Conservation (phyloP, 1,140 invertebrate species). For the Reticulitermes speratus region DNA sequence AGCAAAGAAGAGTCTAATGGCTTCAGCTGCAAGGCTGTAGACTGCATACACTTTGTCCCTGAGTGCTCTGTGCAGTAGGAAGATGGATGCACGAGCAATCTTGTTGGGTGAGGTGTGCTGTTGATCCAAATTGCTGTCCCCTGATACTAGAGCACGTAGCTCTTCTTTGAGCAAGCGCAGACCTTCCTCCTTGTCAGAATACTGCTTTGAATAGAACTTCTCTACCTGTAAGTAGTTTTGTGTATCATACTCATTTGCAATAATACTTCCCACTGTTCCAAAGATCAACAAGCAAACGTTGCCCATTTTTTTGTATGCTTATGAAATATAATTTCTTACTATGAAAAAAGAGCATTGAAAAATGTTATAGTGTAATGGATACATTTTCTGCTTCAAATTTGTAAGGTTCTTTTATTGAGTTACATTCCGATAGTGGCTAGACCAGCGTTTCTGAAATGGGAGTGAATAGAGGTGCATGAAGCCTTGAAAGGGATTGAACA, state of each 20-base stretch:
- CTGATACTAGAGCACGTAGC: constrained; percentile 50
- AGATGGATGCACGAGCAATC: constrained; percentile 71
- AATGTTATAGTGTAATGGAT: too few species aligned
- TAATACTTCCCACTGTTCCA: too few species aligned
- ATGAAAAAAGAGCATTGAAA: too few species aligned
- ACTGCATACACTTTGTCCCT: constrained; percentile 84
- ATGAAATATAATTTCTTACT: too few species aligned
- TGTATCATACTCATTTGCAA: background rate
- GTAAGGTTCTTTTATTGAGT: too few species aligned
- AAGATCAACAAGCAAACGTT: too few species aligned
- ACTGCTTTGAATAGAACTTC: constrained; percentile 92
- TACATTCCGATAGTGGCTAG: too few species aligned
- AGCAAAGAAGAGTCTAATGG: constrained; percentile 73
- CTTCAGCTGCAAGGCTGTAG: constrained; percentile 75
- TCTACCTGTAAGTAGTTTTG: constrained; percentile 65
- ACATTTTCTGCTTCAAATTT: too few species aligned
- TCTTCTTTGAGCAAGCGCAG: constrained; percentile 72
- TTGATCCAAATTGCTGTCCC: constrained; percentile 43
- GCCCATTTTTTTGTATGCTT: too few species aligned
- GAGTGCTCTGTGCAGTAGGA: constrained; percentile 72
- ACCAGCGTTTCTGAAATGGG: too few species aligned
- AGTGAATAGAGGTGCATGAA: too few species aligned
- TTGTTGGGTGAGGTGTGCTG: constrained; percentile 62
- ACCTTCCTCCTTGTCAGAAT: constrained; percentile 88
- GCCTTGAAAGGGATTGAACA: too few species aligned